These are phyloP conservation scores for Nyctereutes procyonoides DNA, from an alignment of 2,113 vertebrate genomes.

Conservation along the genomic window DNA sequence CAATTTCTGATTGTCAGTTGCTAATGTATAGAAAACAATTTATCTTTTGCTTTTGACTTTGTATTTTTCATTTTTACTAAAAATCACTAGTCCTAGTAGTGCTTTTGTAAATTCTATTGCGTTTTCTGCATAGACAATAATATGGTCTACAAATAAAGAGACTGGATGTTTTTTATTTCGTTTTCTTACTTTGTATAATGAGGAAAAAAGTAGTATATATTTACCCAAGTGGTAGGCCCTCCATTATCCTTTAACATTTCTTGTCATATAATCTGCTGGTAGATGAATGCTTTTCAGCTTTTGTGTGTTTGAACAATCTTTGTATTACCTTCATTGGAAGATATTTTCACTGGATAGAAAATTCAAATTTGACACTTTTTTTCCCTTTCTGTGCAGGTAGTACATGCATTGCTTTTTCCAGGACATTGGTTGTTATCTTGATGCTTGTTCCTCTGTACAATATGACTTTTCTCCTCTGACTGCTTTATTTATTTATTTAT, in stretches of 20 bases:
- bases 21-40: background rate
- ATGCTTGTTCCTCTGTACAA: background rate
- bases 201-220: background rate
- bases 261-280: background rate
- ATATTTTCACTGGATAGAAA: background rate
- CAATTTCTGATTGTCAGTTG: background rate
- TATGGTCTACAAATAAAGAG: background rate
- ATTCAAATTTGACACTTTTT: background rate
- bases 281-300: background rate
- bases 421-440: background rate
- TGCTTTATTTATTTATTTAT: background rate
- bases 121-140: background rate
- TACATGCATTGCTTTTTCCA: background rate
- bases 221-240: background rate
- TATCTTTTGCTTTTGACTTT: background rate
- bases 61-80: background rate
- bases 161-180: background rate
- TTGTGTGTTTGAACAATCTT: background rate
- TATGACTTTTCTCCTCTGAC: background rate
- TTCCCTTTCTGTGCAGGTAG: background rate
- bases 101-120: background rate
- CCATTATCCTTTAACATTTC: background rate
- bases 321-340: background rate
- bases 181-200: background rate
- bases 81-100: background rate